A percentile compares a stretch with the other conserved stretches of the same genome.
These are phyloP conservation scores for Sesamia nonagrioides DNA, from an alignment of 1,140 invertebrate genomes.

Conservation along the genomic window DNA sequence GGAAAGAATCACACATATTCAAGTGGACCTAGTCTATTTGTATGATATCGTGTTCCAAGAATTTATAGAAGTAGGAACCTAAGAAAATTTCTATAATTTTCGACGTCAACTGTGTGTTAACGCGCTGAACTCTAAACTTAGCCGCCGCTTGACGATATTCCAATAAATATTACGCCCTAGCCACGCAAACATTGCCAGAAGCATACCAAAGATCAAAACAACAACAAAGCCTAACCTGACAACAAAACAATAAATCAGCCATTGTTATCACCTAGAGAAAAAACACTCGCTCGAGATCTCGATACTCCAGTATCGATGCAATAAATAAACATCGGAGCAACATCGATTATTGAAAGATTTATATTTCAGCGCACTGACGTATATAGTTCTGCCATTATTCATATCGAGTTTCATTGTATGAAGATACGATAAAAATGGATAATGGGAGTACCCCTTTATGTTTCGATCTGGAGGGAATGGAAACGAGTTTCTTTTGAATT, in stretches of 20 bases:
- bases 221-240: conserved; percentile 25
- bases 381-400: conserved; percentile 77
- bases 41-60: too few relatives aligned
- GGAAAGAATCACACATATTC: too few relatives aligned
- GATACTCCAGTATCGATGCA: conserved; percentile 71
- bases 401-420: conserved; percentile 69
- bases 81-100: too few relatives aligned
- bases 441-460: conserved; percentile 59
- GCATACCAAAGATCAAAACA: conserved; percentile 1
- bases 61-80: too few relatives aligned
- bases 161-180: neutral
- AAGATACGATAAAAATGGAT: conserved; percentile 70
- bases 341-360: conserved; percentile 85
- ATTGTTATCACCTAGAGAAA: conserved; percentile 79
- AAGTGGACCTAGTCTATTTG: too few relatives aligned
- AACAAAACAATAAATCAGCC: conserved; percentile 71
- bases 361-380: conserved; percentile 72
- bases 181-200: neutral
- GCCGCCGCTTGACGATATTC: neutral
- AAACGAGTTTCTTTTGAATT: conserved; percentile 59
- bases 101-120: too few relatives aligned
- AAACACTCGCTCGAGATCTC: conserved; percentile 62
- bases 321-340: conserved; percentile 80
- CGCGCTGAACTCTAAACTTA: too few relatives aligned
- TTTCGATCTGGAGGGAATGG: conserved; percentile 36